phyloP scores from a whole-genome alignment of 2,113 vertebrate species.

The Glaucidium brasilianum region DNA sequence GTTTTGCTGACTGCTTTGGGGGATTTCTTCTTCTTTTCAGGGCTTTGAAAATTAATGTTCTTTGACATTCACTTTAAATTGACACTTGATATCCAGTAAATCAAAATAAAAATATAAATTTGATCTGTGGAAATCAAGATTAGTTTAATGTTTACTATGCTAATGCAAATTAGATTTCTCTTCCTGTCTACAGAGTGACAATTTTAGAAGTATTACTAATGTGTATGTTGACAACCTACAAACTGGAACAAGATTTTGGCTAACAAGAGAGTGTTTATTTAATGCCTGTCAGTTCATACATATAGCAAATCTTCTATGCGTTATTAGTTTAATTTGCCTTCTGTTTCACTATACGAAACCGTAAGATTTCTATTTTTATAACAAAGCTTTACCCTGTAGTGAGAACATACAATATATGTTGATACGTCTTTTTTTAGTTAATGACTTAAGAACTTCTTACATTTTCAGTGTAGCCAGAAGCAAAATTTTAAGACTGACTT shows the following conservation, averaged over 20 bases:
- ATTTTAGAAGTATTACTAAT: neutral
- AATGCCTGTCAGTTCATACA: neutral
- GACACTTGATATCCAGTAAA: slow-evolving; percentile 34
- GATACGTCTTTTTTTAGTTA: neutral
- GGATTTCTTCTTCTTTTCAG: slow-evolving; percentile 16
- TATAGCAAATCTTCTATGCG: neutral
- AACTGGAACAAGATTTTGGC: slow-evolving; percentile 9
- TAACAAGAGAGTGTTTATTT: neutral
- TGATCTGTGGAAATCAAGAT: slow-evolving; percentile 39
- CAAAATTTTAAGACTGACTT: neutral
- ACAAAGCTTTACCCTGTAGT: neutral
- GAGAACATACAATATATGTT: neutral
- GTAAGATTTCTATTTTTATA: neutral
- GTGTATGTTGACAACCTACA: neutral
- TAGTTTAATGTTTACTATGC: slow-evolving; percentile 20
- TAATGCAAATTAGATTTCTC: slow-evolving; percentile 29
- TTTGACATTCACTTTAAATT: slow-evolving; percentile 12
- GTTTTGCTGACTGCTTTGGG: neutral
- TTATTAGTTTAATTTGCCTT: slow-evolving; percentile 1
- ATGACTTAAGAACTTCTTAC: neutral
- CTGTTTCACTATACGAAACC: neutral
- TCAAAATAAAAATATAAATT: slow-evolving; percentile 43
- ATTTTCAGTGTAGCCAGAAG: neutral
- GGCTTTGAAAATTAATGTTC: slow-evolving; percentile 19
- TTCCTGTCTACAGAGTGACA: slow-evolving; percentile 23